phyloP scores from a whole-genome alignment of 2,113 vertebrate genomes.

The Gobius niger region DNA sequence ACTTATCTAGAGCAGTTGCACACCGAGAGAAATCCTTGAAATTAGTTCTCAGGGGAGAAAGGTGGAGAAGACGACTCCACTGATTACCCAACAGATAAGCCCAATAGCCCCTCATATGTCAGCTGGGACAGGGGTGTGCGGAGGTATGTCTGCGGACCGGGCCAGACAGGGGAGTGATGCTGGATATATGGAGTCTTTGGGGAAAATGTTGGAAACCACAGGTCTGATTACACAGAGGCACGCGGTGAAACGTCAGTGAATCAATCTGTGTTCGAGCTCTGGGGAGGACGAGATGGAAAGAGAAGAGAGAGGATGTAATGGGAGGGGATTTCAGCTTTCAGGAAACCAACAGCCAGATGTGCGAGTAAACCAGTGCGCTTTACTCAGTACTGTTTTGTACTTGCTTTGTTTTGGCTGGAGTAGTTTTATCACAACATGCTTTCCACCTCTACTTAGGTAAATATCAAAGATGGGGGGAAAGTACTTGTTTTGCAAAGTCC shows the following conservation, averaged over 20 bases:
- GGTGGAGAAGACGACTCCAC: slow-evolving; percentile 28
- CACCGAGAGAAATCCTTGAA: not conserved
- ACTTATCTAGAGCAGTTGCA: not conserved
- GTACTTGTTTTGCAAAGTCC: no score
- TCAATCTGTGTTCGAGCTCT: slow-evolving; percentile 59
- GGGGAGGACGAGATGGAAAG: slow-evolving; percentile 49
- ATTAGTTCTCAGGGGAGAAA: slow-evolving; percentile 18
- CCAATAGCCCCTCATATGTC: slow-evolving; percentile 26
- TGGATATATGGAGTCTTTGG: slow-evolving; percentile 51
- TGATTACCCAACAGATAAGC: slow-evolving; percentile 42
- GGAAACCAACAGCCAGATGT: slow-evolving; percentile 38
- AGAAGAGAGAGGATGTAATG: slow-evolving; percentile 40
- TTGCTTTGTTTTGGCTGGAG: not conserved
- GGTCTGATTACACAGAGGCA: slow-evolving; percentile 42
- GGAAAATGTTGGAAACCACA: slow-evolving; percentile 40
- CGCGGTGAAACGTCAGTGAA: slow-evolving; percentile 42
- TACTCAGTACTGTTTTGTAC: not conserved
- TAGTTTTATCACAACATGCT: no score
- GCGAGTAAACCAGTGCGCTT: not conserved
- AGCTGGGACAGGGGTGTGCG: slow-evolving; percentile 1
- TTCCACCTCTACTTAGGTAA: no score
- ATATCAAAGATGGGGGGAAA: no score
- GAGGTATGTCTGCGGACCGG: slow-evolving; percentile 21
- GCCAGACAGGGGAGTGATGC: slow-evolving; percentile 40
- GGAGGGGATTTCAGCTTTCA: slow-evolving; percentile 31